These are phyloP conservation scores for Eulithis prunata DNA, from an alignment of 2,888 invertebrate genomes.

Conservation along the genomic window DNA sequence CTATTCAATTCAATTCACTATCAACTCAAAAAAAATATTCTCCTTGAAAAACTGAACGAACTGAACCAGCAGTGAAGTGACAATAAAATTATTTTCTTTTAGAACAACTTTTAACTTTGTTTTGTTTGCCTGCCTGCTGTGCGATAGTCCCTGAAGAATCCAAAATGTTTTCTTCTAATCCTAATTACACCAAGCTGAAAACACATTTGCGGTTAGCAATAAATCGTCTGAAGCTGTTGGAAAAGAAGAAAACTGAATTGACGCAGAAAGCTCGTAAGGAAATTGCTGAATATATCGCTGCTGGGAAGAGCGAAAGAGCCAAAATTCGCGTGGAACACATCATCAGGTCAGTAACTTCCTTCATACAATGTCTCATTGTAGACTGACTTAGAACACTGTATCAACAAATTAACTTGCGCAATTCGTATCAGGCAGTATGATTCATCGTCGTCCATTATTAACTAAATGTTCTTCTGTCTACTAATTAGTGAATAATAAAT, in stretches of 20 bases:
- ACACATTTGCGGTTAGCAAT: conserved; percentile 97
- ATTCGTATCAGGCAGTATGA: background rate
- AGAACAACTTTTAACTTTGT: background rate
- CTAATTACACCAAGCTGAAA: conserved; percentile 98
- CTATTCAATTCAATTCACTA: too few species aligned
- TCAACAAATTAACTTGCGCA: conserved; percentile 2
- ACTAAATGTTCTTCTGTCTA: too few species aligned
- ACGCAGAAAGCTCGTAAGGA: conserved; percentile 98
- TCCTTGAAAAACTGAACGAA: too few species aligned
- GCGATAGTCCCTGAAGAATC: too few species aligned
- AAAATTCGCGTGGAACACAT: conserved; percentile 99
- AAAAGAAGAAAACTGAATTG: conserved; percentile 98
- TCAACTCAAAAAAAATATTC: too few species aligned
- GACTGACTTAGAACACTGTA: background rate
- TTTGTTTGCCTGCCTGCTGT: background rate
- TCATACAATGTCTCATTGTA: background rate
- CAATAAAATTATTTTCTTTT: too few species aligned
- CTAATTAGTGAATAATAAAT: too few species aligned
- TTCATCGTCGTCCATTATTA: conserved; percentile 9
- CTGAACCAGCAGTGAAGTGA: too few species aligned
- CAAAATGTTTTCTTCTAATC: conserved; percentile 94
- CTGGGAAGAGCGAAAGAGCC: conserved; percentile 94
- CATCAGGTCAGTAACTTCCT: conserved; percentile 85
- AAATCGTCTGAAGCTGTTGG: conserved; percentile 96
- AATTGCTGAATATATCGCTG: conserved; percentile 97